These are phyloP conservation scores for Listrodromus nycthemerus DNA, from an alignment of 2,888 invertebrate genomes.

Conservation along the genomic window DNA sequence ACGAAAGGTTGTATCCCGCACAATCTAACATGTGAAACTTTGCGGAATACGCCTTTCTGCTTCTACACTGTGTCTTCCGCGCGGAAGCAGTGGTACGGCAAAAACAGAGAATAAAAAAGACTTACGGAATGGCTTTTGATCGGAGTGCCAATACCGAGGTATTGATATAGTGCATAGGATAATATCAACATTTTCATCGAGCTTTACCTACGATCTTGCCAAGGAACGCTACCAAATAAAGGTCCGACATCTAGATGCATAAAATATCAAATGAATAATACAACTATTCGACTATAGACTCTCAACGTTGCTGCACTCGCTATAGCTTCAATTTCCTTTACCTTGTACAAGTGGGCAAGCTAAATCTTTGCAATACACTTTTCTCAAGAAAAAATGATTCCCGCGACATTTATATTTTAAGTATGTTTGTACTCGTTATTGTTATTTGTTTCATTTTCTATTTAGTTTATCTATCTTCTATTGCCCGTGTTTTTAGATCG, in stretches of 20 bases:
- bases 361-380: not conserved
- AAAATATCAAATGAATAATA: constrained; percentile 28
- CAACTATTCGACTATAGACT: constrained; percentile 5
- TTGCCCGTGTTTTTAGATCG: not conserved
- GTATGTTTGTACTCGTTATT: not conserved
- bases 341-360: not conserved
- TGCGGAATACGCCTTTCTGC: not conserved
- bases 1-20: not conserved
- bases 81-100: not conserved
- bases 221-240: constrained; percentile 26
- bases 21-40: not conserved
- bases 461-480: not conserved
- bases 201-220: constrained; percentile 19
- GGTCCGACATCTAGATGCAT: constrained; percentile 19
- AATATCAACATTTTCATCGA: not conserved
- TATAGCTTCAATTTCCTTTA: not conserved
- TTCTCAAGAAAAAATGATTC: not conserved
- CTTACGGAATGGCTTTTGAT: constrained; percentile 12
- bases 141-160: constrained; percentile 18
- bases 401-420: not conserved
- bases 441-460: not conserved
- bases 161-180: constrained; percentile 17
- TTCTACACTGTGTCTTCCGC: not conserved
- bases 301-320: not conserved
- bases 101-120: not conserved